Evolutionary conservation across 1,140 invertebrate genomes (phyloP).

Genomic region (Acromyrmex heyeri): DNA sequence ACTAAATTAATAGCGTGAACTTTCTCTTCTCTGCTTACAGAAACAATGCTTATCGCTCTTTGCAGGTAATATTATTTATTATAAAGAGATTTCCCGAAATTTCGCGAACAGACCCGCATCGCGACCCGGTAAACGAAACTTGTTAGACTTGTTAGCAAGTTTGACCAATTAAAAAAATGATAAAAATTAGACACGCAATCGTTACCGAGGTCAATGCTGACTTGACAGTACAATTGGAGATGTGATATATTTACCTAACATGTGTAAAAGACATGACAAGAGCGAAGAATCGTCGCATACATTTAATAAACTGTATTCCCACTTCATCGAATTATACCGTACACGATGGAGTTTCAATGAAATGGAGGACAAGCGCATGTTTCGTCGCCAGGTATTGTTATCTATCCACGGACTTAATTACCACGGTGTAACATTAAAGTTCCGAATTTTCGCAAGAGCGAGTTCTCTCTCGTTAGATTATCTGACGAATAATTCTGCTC

Average conservation of each 20-base stretch:
- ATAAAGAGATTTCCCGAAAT: not conserved
- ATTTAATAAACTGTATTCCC: conserved; percentile 38
- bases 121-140: not conserved
- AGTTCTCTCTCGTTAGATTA: conserved; percentile 34
- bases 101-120: conserved; percentile 2
- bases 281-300: conserved; percentile 8
- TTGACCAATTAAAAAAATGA: not conserved
- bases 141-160: not conserved
- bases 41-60: conserved; percentile 22
- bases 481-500: conserved; percentile 47
- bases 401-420: conserved; percentile 46
- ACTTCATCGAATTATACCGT: conserved; percentile 11
- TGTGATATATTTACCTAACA: conserved; percentile 1
- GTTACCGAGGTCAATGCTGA: not conserved
- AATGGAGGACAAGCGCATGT: not conserved
- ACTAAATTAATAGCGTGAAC: conserved; percentile 19
- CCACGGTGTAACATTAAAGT: conserved; percentile 16
- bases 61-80: conserved; percentile 15
- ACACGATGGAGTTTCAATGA: not conserved
- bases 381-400: conserved; percentile 38
- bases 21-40: not conserved
- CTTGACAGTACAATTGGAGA: conserved; percentile 38
- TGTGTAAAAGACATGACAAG: not conserved
- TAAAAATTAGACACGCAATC: conserved; percentile 10
- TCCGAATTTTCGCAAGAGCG: conserved; percentile 35